phyloP scores from a whole-genome alignment of 2,888 invertebrate genomes.

The Teleogryllus oceanicus region DNA sequence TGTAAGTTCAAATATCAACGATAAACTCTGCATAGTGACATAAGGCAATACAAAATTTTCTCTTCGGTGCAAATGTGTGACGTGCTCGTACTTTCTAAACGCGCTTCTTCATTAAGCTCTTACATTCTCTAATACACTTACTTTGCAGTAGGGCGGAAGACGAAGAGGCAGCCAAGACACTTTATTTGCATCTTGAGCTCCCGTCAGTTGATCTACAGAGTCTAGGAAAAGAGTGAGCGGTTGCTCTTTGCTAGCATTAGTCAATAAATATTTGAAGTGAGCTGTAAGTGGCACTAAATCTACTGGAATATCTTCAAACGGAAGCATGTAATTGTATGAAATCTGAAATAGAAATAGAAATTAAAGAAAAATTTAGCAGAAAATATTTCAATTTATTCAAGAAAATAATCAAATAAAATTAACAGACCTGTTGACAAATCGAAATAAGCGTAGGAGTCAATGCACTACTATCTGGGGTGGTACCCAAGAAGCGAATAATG shows the following conservation, averaged over 20 bases:
- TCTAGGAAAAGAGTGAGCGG: slow-evolving; percentile 90
- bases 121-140: slow-evolving; percentile 44
- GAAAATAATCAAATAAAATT: no score
- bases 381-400: not conserved
- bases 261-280: slow-evolving; percentile 89
- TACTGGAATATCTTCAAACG: slow-evolving; percentile 91
- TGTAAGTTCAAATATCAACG: no score
- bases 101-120: no score
- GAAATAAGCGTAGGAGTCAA: slow-evolving; percentile 91
- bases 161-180: slow-evolving; percentile 94
- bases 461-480: slow-evolving; percentile 94
- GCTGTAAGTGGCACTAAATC: slow-evolving; percentile 93
- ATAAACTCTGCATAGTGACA: no score
- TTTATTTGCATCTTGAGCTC: slow-evolving; percentile 90
- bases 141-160: slow-evolving; percentile 84
- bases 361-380: not conserved
- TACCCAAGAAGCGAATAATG: slow-evolving; percentile 89
- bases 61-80: no score
- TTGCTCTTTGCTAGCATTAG: slow-evolving; percentile 74
- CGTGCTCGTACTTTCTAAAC: no score
- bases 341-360: slow-evolving; percentile 56
- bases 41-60: no score
- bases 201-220: slow-evolving; percentile 94
- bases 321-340: slow-evolving; percentile 85
- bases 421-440: slow-evolving; percentile 82